Percentiles rank a stretch among this genome's conserved stretches.
Conservation (phyloP, 1,140 invertebrate genomes). For the Dreissena polymorpha region DNA sequence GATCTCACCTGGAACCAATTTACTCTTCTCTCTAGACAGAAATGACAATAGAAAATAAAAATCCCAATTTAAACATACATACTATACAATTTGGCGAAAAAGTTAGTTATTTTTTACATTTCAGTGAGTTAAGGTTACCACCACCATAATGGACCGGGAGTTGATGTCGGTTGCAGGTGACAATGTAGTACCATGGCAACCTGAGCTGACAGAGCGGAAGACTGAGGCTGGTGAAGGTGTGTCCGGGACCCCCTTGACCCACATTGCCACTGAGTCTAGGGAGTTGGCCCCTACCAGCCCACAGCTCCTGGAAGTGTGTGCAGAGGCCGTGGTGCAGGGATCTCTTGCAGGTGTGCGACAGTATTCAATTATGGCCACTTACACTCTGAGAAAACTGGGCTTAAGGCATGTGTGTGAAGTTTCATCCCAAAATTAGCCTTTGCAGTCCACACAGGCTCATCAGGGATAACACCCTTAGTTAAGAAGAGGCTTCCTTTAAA, state of each 20-base stretch:
- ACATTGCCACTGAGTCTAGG: background rate
- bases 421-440: no score
- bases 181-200: background rate
- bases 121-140: background rate
- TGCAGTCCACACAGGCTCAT: no score
- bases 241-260: background rate
- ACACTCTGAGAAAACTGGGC: no score
- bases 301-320: constrained; percentile 31
- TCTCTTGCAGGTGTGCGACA: constrained; percentile 37
- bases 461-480: no score
- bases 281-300: constrained; percentile 27
- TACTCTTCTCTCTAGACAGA: no score
- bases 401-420: no score
- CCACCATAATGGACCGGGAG: background rate
- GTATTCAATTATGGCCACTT: no score
- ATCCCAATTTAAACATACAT: no score
- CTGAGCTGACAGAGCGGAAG: constrained; percentile 14
- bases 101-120: background rate
- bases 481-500: no score
- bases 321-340: constrained; percentile 39
- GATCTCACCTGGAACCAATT: no score
- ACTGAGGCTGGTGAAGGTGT: constrained; percentile 13
- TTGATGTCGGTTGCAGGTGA: background rate
- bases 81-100: background rate
- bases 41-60: no score